Evolutionary conservation across 1,140 invertebrate species (phyloP).

Genomic region (Diorhabda sublineata): DNA sequence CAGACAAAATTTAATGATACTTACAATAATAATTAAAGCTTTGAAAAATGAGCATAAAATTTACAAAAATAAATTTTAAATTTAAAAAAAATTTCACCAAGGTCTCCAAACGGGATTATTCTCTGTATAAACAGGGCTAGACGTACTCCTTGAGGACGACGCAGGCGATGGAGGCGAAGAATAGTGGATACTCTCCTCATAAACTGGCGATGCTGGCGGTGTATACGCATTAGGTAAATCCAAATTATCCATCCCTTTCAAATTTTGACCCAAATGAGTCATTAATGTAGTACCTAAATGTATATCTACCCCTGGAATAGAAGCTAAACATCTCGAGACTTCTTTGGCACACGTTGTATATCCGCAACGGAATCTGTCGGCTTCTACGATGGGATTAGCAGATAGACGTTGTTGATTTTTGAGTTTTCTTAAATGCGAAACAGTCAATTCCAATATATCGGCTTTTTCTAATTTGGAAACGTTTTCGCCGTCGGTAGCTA

Average conservation of each 20-base stretch:
- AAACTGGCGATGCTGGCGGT: slow-evolving; percentile 53
- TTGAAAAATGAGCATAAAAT: slow-evolving; percentile 8
- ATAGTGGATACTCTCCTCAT: slow-evolving; percentile 48
- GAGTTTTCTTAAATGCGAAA: slow-evolving; percentile 82
- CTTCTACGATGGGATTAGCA: slow-evolving; percentile 63
- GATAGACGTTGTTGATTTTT: slow-evolving; percentile 66
- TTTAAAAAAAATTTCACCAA: slow-evolving; percentile 52
- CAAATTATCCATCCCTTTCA: slow-evolving; percentile 71
- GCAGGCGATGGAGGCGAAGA: slow-evolving; percentile 57
- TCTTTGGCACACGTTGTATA: slow-evolving; percentile 90
- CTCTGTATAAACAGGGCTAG: slow-evolving; percentile 22
- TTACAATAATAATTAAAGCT: slow-evolving; percentile 18
- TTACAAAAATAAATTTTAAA: neutral
- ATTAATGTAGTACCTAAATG: slow-evolving; percentile 78
- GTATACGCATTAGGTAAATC: slow-evolving; percentile 49
- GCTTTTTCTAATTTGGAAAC: slow-evolving; percentile 93
- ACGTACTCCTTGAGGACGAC: slow-evolving; percentile 53
- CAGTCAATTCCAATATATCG: slow-evolving; percentile 92
- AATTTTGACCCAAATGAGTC: slow-evolving; percentile 77
- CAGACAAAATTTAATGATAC: neutral
- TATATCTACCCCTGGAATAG: slow-evolving; percentile 78
- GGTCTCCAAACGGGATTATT: slow-evolving; percentile 59
- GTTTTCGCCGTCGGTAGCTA: slow-evolving; percentile 81
- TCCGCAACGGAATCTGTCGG: slow-evolving; percentile 82
- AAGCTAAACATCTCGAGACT: slow-evolving; percentile 80